Conservation (phyloP, 2,797 vertebrate species). For the Rhabdomys pumilio region DNA sequence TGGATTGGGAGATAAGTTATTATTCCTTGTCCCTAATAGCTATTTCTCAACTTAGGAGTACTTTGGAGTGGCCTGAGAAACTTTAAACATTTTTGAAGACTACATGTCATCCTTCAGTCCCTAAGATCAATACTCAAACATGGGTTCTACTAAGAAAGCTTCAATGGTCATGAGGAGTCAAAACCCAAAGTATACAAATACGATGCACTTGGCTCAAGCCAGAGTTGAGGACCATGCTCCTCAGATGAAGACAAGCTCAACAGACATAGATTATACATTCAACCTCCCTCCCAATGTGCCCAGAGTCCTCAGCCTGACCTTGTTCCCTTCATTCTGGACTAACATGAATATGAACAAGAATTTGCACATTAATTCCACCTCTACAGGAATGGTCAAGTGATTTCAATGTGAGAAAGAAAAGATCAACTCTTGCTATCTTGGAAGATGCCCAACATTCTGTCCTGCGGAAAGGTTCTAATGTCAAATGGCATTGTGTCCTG, state of each 20-base stretch:
- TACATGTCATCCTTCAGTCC: not conserved
- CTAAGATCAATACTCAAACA: not conserved
- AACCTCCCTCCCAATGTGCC: slow-evolving; percentile 25
- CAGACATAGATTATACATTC: slow-evolving; percentile 40
- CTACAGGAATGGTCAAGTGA: slow-evolving; percentile 25
- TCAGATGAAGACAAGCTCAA: slow-evolving; percentile 23
- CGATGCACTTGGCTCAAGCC: not conserved
- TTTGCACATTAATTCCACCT: slow-evolving; percentile 66
- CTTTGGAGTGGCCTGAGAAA: not conserved
- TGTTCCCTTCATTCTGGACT: slow-evolving; percentile 49
- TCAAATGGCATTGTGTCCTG: slow-evolving; percentile 73
- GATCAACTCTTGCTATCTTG: slow-evolving; percentile 69
- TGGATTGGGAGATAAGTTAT: not conserved
- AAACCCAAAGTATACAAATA: slow-evolving; percentile 18
- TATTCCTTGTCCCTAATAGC: slow-evolving; percentile 15
- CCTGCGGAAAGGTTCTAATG: slow-evolving; percentile 75
- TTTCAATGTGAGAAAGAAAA: slow-evolving; percentile 51
- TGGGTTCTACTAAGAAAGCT: slow-evolving; percentile 14
- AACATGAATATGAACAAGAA: slow-evolving; percentile 66
- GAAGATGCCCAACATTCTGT: slow-evolving; percentile 81
- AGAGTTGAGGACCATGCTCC: not conserved
- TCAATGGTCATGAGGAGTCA: not conserved
- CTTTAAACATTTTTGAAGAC: not conserved
- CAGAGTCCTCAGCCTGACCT: slow-evolving; percentile 54
- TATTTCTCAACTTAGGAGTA: not conserved